Base-by-base conservation (phyloP, 2,888 invertebrate genomes). In the Alloscopus bannaensis region DNA sequence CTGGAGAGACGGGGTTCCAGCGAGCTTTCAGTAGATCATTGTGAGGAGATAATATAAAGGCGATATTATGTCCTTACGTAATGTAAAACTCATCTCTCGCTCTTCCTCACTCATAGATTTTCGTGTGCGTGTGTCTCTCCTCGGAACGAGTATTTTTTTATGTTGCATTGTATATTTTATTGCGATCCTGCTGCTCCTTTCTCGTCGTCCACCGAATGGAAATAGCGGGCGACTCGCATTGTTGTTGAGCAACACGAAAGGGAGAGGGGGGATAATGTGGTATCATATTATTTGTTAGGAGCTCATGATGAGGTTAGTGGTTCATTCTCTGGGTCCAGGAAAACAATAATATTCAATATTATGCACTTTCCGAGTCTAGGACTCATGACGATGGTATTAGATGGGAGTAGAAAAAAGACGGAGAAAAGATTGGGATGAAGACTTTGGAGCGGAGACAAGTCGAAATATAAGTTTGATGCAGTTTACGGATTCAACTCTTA, bases 161-260 rank as follows among this genome's bases (percentile, higher is more conserved):
- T 64, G 62, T 60, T 47, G 71, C 45, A 40, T 22, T 45, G 62
- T 73, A 59, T 73, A 57, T 73, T 73, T 73, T 73, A 73, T 73
- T 73, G 31, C 31, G 8, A 8, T 13, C 18, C 13, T 29, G n/a
- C 22, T 55, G 8, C 50, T 6, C 50, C 4, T 18, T n/a, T 18
- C 18, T 16, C 50, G 4, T 16, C 6, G 20, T 36, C 36, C 36
- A 36, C 13, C 13, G 8, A 6, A 36, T 6, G 13, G 36, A 8
- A 6, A 36, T 13, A 36, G 36, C 6, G 16, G n/a, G 11, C 50
- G 20, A 50, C 16, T n/a, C 13, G n/a, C 20, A 16, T 6, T 6
- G 50, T 50, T 50, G 50, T 4, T 50, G 50, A 4, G 4, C 50
- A 55, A 55, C 13, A 6, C 3, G 24, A 55, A 55, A 8, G 22